These are phyloP conservation scores for Drosophila affinis DNA, from an alignment of 2,888 invertebrate genomes.

Conservation along the genomic window DNA sequence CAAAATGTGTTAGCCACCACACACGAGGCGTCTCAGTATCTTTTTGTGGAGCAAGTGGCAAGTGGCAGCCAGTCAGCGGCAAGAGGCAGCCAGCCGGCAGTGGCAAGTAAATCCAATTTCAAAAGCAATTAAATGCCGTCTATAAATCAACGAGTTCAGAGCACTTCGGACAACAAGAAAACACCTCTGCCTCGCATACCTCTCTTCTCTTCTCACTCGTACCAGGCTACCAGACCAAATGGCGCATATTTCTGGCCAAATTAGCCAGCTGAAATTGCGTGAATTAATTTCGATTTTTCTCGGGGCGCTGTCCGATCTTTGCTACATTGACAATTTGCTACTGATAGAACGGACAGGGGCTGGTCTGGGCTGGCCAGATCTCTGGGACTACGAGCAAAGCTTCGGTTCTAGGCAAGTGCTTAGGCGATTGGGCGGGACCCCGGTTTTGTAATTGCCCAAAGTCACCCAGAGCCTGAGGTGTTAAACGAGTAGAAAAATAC, in stretches of 20 bases:
- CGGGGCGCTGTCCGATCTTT: constrained; percentile 61
- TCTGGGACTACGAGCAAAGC: not conserved
- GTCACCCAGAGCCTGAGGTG: constrained; percentile 51
- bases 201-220: not conserved
- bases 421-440: constrained; percentile 18
- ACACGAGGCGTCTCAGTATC: constrained; percentile 34
- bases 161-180: constrained; percentile 54
- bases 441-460: constrained; percentile 64
- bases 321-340: constrained; percentile 64
- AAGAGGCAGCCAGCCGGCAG: constrained; percentile 10
- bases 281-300: constrained; percentile 65
- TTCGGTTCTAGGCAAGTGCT: not conserved
- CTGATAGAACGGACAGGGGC: constrained; percentile 1
- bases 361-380: not conserved
- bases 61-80: constrained; percentile 1
- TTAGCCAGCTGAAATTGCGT: constrained; percentile 58
- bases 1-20: constrained; percentile 19
- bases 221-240: constrained; percentile 18
- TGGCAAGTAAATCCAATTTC: constrained; percentile 70
- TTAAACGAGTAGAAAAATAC: constrained; percentile 13
- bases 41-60: constrained; percentile 15
- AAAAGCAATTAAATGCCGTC: constrained; percentile 78
- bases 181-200: constrained; percentile 52
- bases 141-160: constrained; percentile 80
- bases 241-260: constrained; percentile 61